phyloP scores from a whole-genome alignment of 2,113 vertebrate species.

The Vidua macroura region DNA sequence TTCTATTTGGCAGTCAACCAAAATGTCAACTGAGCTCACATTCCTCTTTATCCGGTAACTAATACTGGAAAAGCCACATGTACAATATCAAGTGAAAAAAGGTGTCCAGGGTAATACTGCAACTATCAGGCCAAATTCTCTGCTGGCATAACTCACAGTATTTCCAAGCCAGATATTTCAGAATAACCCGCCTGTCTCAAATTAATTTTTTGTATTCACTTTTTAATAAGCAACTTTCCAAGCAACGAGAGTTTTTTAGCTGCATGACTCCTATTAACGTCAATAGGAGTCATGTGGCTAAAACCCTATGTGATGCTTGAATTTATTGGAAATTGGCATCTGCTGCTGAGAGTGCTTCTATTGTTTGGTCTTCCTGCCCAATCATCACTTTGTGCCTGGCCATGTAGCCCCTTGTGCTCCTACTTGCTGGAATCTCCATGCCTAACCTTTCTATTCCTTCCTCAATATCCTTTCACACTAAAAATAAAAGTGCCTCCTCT shows the following conservation, averaged over 20 bases:
- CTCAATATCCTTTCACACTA: neutral
- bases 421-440: constrained; percentile 7
- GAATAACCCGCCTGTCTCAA: neutral
- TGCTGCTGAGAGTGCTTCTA: constrained; percentile 40
- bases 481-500: constrained; percentile 6
- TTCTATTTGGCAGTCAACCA: constrained; percentile 39
- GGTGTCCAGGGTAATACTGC: neutral
- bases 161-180: constrained; percentile 37
- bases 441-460: constrained; percentile 21
- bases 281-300: constrained; percentile 60
- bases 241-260: constrained; percentile 48
- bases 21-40: neutral
- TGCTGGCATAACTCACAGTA: neutral
- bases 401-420: neutral
- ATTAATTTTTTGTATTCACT: constrained; percentile 30
- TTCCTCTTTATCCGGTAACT: neutral
- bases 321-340: constrained; percentile 60
- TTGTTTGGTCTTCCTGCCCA: constrained; percentile 47
- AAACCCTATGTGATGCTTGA: constrained; percentile 31
- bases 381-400: neutral
- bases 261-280: constrained; percentile 59
- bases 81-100: constrained; percentile 27
- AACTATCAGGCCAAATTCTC: constrained; percentile 28
- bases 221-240: constrained; percentile 65
- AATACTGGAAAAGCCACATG: neutral